phyloP scores from a whole-genome alignment of 1,140 invertebrate species.

The Cyrtorhinus lividipennis region DNA sequence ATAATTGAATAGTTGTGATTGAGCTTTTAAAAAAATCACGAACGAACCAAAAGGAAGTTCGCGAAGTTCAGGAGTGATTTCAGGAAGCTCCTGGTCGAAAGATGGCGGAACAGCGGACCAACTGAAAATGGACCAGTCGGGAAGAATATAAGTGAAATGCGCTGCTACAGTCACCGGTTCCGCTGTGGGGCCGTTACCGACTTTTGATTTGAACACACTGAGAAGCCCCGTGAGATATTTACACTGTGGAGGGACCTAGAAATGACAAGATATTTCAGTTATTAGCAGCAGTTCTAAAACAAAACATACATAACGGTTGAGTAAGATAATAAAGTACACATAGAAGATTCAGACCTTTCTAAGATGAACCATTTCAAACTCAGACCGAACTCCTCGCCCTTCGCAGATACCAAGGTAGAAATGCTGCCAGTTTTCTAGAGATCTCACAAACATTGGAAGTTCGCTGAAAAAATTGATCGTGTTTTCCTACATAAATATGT shows the following conservation, averaged over 20 bases:
- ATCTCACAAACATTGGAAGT: constrained; percentile 76
- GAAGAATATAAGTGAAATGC: constrained; percentile 66
- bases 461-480: constrained; percentile 45
- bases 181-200: constrained; percentile 42
- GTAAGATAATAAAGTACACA: too few species aligned
- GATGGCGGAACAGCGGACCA: constrained; percentile 59
- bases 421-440: constrained; percentile 61
- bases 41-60: constrained; percentile 30
- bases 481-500: constrained; percentile 23
- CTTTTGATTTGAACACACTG: constrained; percentile 64
- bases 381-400: constrained; percentile 52
- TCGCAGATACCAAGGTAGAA: constrained; percentile 67
- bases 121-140: constrained; percentile 47
- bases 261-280: too few species aligned
- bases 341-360: too few species aligned
- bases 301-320: not conserved
- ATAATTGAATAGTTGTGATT: too few species aligned
- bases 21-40: too few species aligned
- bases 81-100: constrained; percentile 38
- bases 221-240: constrained; percentile 41
- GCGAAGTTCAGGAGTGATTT: not conserved
- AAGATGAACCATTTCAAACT: constrained; percentile 80
- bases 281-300: not conserved
- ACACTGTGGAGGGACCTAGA: not conserved
- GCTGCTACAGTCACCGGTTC: constrained; percentile 59